Percentiles rank a stretch among this genome's conserved stretches.
phyloP scores from a whole-genome alignment of 2,888 invertebrate genomes.

The Epinotia demarniana region DNA sequence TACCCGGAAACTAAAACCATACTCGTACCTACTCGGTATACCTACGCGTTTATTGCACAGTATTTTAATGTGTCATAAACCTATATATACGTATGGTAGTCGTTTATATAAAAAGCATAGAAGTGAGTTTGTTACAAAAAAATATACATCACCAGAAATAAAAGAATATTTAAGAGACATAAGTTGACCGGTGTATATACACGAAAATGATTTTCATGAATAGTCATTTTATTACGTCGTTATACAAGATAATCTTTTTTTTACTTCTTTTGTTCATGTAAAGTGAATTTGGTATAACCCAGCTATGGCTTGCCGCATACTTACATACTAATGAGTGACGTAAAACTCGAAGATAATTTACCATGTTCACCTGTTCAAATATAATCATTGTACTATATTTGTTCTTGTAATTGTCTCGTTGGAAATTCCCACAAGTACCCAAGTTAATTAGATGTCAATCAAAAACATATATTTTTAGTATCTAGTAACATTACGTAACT shows the following conservation, averaged over 20 bases:
- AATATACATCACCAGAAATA: too few relatives aligned
- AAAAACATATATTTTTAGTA: constrained; percentile 13
- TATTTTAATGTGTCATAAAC: too few relatives aligned
- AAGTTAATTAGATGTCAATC: constrained; percentile 30
- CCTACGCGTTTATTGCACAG: too few relatives aligned
- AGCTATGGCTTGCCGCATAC: constrained; percentile 23
- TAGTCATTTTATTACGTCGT: neutral
- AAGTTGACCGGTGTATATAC: too few relatives aligned
- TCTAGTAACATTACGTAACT: neutral
- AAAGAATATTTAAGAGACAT: too few relatives aligned
- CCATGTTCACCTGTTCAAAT: constrained; percentile 40
- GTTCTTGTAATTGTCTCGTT: constrained; percentile 41
- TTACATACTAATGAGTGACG: constrained; percentile 43
- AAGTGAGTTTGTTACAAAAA: too few relatives aligned
- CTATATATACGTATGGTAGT: too few relatives aligned
- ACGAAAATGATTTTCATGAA: too few relatives aligned
- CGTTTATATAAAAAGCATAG: too few relatives aligned
- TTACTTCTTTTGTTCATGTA: constrained; percentile 19
- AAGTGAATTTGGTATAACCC: constrained; percentile 18
- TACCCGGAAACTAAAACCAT: too few relatives aligned
- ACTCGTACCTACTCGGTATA: too few relatives aligned
- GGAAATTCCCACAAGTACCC: constrained; percentile 39
- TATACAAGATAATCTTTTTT: constrained; percentile 18
- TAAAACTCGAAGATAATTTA: constrained; percentile 32
- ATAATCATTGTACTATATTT: constrained; percentile 34